Percentiles rank a stretch among this genome's conserved stretches.
Evolutionary conservation across 2,888 invertebrate species (phyloP).

Genomic region (Sicus ferrugineus): DNA sequence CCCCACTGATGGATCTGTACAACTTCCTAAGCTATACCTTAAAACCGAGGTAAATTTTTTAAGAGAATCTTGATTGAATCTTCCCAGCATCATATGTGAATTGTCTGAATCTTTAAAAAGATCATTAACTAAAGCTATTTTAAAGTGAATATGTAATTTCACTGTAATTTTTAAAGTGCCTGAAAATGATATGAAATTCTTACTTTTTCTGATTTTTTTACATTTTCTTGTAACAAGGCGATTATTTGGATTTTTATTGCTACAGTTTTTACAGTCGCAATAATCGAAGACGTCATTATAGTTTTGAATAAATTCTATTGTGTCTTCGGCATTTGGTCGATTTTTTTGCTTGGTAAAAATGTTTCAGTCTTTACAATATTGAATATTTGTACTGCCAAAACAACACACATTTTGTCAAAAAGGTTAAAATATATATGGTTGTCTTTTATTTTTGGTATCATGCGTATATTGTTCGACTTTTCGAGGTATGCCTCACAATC

Average conservation of each 20-base stretch:
- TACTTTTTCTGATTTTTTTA: slow-evolving; percentile 7
- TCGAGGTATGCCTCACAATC: background rate
- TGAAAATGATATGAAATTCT: background rate
- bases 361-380: background rate
- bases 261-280: background rate
- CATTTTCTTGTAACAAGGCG: background rate
- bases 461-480: background rate
- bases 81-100: background rate
- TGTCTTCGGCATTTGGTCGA: slow-evolving; percentile 1
- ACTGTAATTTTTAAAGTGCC: background rate
- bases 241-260: background rate
- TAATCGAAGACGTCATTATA: background rate
- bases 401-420: background rate
- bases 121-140: background rate
- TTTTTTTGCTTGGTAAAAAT: background rate
- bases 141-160: background rate
- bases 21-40: slow-evolving; percentile 1
- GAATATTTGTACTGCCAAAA: background rate
- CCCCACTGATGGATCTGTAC: background rate
- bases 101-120: background rate
- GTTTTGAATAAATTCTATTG: background rate
- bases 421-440: background rate
- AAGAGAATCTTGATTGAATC: slow-evolving; percentile 7
- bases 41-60: slow-evolving; percentile 5
- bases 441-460: background rate